A percentile compares a stretch with the other conserved stretches of the same genome.
These are phyloP conservation scores for Leguminivora glycinivorella DNA, from an alignment of 1,140 invertebrate species.

Conservation along the genomic window DNA sequence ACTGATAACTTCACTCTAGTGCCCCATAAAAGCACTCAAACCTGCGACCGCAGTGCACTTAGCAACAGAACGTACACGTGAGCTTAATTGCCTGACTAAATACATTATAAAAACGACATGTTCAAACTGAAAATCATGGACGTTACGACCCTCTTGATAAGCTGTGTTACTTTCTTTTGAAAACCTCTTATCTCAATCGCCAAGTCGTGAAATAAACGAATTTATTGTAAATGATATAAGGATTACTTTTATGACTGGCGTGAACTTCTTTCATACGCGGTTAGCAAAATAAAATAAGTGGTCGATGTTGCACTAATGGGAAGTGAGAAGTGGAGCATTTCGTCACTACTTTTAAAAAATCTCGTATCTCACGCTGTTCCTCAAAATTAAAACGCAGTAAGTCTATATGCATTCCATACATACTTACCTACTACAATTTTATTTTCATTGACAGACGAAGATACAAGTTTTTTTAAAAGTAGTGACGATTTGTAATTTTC, in stretches of 20 bases:
- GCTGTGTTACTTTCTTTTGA: neutral
- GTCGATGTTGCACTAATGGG: neutral
- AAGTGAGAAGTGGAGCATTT: neutral
- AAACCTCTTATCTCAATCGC: neutral
- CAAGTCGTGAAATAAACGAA: neutral
- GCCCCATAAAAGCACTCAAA: slow-evolving; percentile 11
- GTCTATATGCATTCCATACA: too few species aligned
- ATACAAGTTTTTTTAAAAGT: too few species aligned
- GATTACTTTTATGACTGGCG: neutral
- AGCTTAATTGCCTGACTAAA: slow-evolving; percentile 7
- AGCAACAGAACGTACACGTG: slow-evolving; percentile 16
- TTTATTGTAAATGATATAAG: neutral
- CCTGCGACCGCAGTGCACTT: slow-evolving; percentile 12
- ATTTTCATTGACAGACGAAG: too few species aligned
- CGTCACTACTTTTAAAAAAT: too few species aligned
- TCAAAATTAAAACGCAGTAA: too few species aligned
- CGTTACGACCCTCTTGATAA: neutral
- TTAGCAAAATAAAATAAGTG: neutral
- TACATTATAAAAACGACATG: neutral
- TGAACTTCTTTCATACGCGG: neutral
- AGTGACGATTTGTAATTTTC: slow-evolving; percentile 28
- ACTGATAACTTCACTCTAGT: slow-evolving; percentile 22
- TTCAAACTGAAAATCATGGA: neutral
- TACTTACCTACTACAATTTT: too few species aligned
- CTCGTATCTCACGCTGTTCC: too few species aligned